Evolutionary conservation across 2,797 vertebrate species (phyloP).

Genomic region (Pempheris klunzingeri): DNA sequence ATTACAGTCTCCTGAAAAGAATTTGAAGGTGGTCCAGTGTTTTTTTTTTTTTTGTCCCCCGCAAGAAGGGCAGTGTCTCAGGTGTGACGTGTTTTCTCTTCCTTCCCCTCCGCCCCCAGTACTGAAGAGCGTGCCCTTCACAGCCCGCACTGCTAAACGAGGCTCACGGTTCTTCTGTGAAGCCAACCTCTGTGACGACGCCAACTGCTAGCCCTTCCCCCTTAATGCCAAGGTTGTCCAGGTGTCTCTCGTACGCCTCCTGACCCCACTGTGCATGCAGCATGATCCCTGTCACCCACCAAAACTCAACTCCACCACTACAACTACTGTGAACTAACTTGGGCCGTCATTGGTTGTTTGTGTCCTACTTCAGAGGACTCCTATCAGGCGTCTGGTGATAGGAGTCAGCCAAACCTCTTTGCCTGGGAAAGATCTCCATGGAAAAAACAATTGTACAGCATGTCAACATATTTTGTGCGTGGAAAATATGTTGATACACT

Average conservation of each 20-base stretch:
- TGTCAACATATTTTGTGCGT: conserved; percentile 54
- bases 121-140: conserved; percentile 99
- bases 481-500: conserved; percentile 56
- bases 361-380: conserved; percentile 56
- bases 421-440: conserved; percentile 39
- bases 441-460: conserved; percentile 17
- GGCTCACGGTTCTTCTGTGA: conserved; percentile 99
- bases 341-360: conserved; percentile 70
- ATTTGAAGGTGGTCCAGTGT: conserved; percentile 44
- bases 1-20: conserved; percentile 26
- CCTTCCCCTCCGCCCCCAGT: conserved; percentile 85
- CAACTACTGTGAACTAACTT: conserved; percentile 73
- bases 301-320: conserved; percentile 33
- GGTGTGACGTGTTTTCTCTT: conserved; percentile 80
- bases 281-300: conserved; percentile 74
- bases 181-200: conserved; percentile 96
- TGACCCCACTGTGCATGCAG: conserved; percentile 79
- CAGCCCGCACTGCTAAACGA: conserved; percentile 97
- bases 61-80: conserved; percentile 52
- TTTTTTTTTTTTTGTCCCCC: conserved; percentile 19
- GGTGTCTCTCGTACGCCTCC: conserved; percentile 79
- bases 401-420: conserved; percentile 83
- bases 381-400: conserved; percentile 69
- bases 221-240: conserved; percentile 87
- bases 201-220: conserved; percentile 93